Percentiles rank a stretch among this genome's conserved stretches.
Conservation (phyloP, 1,140 invertebrate species). For the Pachypeltis micranthus region DNA sequence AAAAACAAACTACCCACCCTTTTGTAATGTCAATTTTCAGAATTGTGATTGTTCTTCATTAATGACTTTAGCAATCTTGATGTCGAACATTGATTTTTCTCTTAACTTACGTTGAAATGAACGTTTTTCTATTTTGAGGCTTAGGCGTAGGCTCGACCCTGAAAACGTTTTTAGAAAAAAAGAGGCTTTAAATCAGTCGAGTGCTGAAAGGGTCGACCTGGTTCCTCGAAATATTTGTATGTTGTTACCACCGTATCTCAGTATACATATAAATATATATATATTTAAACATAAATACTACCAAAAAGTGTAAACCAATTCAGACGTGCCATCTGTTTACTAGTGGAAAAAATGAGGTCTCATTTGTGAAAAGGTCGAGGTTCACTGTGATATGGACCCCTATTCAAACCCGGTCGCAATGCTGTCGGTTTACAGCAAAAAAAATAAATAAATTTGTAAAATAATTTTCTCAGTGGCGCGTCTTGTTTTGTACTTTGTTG, state of each 20-base stretch:
- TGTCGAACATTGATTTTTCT: neutral
- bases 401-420: no score
- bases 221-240: slow-evolving; percentile 3
- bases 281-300: neutral
- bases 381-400: no score
- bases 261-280: slow-evolving; percentile 1
- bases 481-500: slow-evolving; percentile 2
- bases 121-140: neutral
- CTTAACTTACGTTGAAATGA: neutral
- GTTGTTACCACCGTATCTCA: slow-evolving; percentile 3
- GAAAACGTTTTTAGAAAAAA: neutral
- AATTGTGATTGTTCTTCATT: slow-evolving; percentile 3
- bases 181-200: neutral
- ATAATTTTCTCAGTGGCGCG: neutral
- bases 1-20: no score
- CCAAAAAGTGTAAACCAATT: slow-evolving; percentile 2
- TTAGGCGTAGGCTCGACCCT: neutral
- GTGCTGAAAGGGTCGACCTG: neutral
- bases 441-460: neutral
- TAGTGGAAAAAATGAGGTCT: neutral
- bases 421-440: neutral
- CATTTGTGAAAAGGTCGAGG: no score
- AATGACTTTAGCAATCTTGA: neutral
- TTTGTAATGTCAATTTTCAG: slow-evolving; percentile 7
- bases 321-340: slow-evolving; percentile 1